Conservation (phyloP, 2,797 vertebrate species). For the Dryobates pubescens region DNA sequence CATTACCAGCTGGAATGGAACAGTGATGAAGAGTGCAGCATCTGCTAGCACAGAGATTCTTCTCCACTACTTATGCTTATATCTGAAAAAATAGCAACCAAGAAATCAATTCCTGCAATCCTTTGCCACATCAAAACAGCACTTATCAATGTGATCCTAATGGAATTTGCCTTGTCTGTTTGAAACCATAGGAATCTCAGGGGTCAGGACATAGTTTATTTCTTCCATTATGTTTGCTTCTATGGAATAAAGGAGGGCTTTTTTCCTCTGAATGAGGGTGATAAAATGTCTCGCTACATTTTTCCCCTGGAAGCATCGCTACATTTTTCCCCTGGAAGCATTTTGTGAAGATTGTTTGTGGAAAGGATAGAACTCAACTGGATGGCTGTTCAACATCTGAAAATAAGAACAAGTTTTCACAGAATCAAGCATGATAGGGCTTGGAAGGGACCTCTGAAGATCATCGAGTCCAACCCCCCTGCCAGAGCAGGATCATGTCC, state of each 20-base stretch:
- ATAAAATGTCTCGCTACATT: background rate
- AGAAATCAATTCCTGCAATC: conserved; percentile 31
- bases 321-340: background rate
- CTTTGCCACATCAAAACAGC: background rate
- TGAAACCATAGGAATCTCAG: background rate
- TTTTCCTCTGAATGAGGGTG: background rate
- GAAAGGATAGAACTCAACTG: background rate
- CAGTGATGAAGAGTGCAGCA: background rate
- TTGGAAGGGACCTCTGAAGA: too few relatives aligned
- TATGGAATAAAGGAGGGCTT: background rate
- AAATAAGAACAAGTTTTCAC: background rate
- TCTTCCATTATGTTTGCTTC: background rate
- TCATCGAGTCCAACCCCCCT: too few relatives aligned
- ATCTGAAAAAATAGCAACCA: background rate
- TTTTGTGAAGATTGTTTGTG: background rate
- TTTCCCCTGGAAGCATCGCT: background rate
- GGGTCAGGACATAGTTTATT: background rate
- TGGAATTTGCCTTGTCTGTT: conserved; percentile 3
- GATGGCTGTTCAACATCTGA: fast-evolving
- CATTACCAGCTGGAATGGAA: background rate
- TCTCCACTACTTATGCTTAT: conserved; percentile 8
- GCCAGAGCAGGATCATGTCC: too few relatives aligned
- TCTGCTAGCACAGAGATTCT: conserved; percentile 19
- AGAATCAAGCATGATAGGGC: too few relatives aligned
- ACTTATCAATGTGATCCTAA: background rate